phyloP scores from a whole-genome alignment of 2,113 vertebrate species.

The Pipa parva region DNA sequence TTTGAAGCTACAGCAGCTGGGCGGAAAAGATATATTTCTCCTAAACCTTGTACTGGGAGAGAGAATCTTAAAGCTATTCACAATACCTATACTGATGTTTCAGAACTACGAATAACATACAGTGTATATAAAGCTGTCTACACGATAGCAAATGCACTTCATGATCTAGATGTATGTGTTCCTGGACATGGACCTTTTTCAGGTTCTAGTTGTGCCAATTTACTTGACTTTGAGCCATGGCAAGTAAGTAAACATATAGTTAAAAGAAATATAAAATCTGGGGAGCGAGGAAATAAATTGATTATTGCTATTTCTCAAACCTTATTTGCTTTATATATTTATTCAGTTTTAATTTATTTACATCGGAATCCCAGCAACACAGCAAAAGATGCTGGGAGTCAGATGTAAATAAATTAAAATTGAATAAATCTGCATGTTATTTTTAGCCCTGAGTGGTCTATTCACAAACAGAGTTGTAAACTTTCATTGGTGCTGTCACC shows the following conservation, averaged over 20 bases:
- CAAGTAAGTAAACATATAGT: slow-evolving; percentile 59
- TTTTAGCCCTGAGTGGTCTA: too few relatives aligned
- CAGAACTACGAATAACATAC: slow-evolving; percentile 75
- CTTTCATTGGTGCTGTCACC: too few relatives aligned
- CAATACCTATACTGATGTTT: slow-evolving; percentile 74
- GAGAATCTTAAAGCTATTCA: slow-evolving; percentile 62
- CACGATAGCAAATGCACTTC: slow-evolving; percentile 69
- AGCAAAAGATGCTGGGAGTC: too few relatives aligned
- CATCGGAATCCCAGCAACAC: too few relatives aligned
- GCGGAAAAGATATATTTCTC: slow-evolving; percentile 45
- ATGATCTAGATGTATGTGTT: slow-evolving; percentile 63
- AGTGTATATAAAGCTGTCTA: slow-evolving; percentile 79
- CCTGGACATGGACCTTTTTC: slow-evolving; percentile 59
- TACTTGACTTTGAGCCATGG: slow-evolving; percentile 73
- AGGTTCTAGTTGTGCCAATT: slow-evolving; percentile 56
- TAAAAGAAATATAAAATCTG: too few relatives aligned
- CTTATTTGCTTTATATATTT: too few relatives aligned
- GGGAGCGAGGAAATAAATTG: too few relatives aligned
- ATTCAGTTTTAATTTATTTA: too few relatives aligned
- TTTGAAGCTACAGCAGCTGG: slow-evolving; percentile 46
- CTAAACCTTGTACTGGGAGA: slow-evolving; percentile 61
- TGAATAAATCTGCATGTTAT: too few relatives aligned
- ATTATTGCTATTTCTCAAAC: too few relatives aligned
- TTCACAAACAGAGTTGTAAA: too few relatives aligned
- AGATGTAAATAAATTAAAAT: too few relatives aligned